Evolutionary conservation across 2,888 invertebrate genomes (phyloP), one percentile per base, ranked within the genome.

Genomic region (Drosophila quinaria): DNA sequence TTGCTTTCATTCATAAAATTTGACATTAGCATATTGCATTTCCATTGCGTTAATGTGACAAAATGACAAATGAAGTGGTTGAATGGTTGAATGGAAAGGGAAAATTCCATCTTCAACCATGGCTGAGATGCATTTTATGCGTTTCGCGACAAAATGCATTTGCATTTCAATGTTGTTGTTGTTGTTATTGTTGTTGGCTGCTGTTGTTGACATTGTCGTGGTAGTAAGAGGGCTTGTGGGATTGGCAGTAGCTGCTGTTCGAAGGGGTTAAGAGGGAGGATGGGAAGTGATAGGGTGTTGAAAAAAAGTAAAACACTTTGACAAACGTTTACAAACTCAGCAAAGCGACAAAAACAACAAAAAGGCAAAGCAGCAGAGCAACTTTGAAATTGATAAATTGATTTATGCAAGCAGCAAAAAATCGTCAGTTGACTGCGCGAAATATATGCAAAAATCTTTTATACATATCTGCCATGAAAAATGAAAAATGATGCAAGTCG

Each of bases 31-130:
- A 87, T 86, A 87, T 84, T 90, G 87, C 82, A 91, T 91, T 91
- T 88, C 87, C 89, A 90, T 86, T 88, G 88, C 90, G 91, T 89
- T 90, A 90, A 91, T 91, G 90, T 91, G 91, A 90, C 91, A 91
- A 91, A 90, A 85, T 91, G 91, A 91, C 91, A 91, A 91, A 91
- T 91, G 87, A 88, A 88, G 83, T 74, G 65, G 74, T 25, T 25
- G 25, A 25, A 25, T 17, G 65, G 46, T 22, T 54, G 50, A 17
- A 9, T 4, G 39, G 15, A 15, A 46, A n/a, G 42, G n/a, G 42
- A 4, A n/a, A 17, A 1, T 11, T 10, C 13, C 37, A 19, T 39
- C 37, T 49, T 31, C 56, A 35, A 42, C 19, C 49, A 41, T 56
- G 42, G 64, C 50, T 64, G 66, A 67, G 68, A 74, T 70, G 70